Evolutionary conservation across 2,888 invertebrate species (phyloP).

Genomic region (Habroteleia sp.): DNA sequence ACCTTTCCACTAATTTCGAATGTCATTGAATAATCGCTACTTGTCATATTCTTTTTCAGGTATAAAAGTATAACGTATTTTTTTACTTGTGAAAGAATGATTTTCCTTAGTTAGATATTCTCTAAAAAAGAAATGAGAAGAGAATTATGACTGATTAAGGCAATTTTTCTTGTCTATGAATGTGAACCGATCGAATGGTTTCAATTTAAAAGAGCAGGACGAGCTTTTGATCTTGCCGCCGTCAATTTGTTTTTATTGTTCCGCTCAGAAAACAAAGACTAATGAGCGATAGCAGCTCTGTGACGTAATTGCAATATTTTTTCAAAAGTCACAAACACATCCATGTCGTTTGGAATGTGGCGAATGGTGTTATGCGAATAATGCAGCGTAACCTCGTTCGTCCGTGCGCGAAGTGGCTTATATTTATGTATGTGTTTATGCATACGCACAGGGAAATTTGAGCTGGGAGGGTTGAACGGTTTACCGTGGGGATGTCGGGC

Average conservation of each 20-base stretch:
- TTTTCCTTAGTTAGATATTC: conserved; percentile 38
- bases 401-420: conserved; percentile 46
- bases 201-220: conserved; percentile 47
- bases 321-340: conserved; percentile 79
- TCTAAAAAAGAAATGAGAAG: conserved; percentile 32
- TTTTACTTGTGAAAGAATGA: conserved; percentile 26
- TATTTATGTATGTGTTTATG: conserved; percentile 67
- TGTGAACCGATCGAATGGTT: conserved; percentile 57
- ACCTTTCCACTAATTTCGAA: conserved; percentile 33
- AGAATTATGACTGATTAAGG: conserved; percentile 54
- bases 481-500: conserved; percentile 68
- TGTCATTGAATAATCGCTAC: conserved; percentile 47
- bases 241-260: conserved; percentile 59
- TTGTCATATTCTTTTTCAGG: conserved; percentile 45
- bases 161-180: conserved; percentile 55
- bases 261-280: conserved; percentile 70
- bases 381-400: conserved; percentile 72
- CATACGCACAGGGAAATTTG: conserved; percentile 75
- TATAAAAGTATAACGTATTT: conserved; percentile 46
- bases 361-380: conserved; percentile 73
- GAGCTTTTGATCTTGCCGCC: conserved; percentile 61
- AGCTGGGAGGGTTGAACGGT: conserved; percentile 65
- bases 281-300: conserved; percentile 70
- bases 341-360: conserved; percentile 66
- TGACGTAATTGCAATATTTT: conserved; percentile 78